Evolutionary conservation across 1,140 invertebrate genomes (phyloP).

Genomic region (Bombus fervidus): DNA sequence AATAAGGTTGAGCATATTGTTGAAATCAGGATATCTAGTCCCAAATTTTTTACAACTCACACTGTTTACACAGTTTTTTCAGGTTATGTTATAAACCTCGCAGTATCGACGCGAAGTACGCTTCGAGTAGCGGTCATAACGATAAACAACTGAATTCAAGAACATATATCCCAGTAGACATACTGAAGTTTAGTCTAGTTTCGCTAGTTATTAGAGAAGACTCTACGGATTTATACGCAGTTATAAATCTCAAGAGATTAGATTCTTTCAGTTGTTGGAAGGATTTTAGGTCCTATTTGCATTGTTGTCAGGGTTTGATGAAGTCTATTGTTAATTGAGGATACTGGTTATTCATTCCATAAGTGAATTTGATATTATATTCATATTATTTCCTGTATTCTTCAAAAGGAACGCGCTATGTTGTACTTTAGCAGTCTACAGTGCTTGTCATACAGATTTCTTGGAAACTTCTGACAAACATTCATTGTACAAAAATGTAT

Average conservation of each 20-base stretch:
- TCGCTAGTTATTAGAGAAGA: too few relatives aligned
- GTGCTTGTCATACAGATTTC: not conserved
- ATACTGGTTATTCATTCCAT: not conserved
- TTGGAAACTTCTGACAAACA: not conserved
- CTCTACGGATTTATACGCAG: too few relatives aligned
- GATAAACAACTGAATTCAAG: too few relatives aligned
- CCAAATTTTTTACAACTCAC: not conserved
- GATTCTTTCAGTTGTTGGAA: too few relatives aligned
- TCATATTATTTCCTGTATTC: not conserved
- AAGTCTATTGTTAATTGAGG: not conserved
- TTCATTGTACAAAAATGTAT: not conserved
- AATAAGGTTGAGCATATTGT: too few relatives aligned
- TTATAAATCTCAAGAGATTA: too few relatives aligned
- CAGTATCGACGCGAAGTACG: too few relatives aligned
- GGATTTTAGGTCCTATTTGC: not conserved
- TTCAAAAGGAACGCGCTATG: not conserved
- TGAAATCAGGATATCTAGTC: too few relatives aligned
- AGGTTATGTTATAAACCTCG: too few relatives aligned
- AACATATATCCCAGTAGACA: too few relatives aligned
- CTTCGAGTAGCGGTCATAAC: too few relatives aligned
- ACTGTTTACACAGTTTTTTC: not conserved
- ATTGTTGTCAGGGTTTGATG: not conserved
- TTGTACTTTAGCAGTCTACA: not conserved
- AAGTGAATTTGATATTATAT: not conserved
- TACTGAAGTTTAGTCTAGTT: too few relatives aligned